Percentiles rank a stretch among this genome's conserved stretches.
Conservation (phyloP, 2,888 invertebrate species). For the Eremobia ochroleuca region DNA sequence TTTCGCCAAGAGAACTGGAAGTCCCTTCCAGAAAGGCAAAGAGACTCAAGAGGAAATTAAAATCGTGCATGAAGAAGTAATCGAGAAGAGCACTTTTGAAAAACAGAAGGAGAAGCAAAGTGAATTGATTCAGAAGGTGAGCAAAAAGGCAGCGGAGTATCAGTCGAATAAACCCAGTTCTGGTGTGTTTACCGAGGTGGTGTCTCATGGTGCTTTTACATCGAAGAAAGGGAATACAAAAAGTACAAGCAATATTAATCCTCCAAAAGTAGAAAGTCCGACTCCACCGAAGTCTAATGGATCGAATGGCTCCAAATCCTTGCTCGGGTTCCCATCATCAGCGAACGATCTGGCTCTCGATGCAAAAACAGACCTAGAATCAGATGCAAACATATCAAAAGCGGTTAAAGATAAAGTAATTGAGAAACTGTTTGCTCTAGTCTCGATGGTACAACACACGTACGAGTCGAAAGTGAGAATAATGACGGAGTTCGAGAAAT, state of each 20-base stretch:
- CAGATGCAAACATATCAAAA: conserved; percentile 84
- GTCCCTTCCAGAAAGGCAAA: conserved; percentile 74
- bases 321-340: conserved; percentile 87
- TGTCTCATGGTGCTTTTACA: conserved; percentile 87
- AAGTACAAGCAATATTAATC: conserved; percentile 13
- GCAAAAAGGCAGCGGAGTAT: conserved; percentile 86
- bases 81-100: conserved; percentile 82
- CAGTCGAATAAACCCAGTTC: conserved; percentile 85
- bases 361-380: conserved; percentile 88
- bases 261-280: conserved; percentile 74
- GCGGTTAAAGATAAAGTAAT: conserved; percentile 88
- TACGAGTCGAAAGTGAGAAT: conserved; percentile 88
- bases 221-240: conserved; percentile 77
- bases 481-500: conserved; percentile 87
- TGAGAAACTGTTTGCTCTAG: conserved; percentile 84
- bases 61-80: conserved; percentile 80
- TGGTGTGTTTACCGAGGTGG: conserved; percentile 87
- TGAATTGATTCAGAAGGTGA: conserved; percentile 84
- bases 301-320: conserved; percentile 79
- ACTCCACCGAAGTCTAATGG: conserved; percentile 72
- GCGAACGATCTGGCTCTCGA: conserved; percentile 88
- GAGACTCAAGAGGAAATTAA: conserved; percentile 58
- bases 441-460: conserved; percentile 87
- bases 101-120: conserved; percentile 85
- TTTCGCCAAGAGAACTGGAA: conserved; percentile 79